phyloP scores from a whole-genome alignment of 2,113 vertebrate species.

The Ochotona curzoniae region DNA sequence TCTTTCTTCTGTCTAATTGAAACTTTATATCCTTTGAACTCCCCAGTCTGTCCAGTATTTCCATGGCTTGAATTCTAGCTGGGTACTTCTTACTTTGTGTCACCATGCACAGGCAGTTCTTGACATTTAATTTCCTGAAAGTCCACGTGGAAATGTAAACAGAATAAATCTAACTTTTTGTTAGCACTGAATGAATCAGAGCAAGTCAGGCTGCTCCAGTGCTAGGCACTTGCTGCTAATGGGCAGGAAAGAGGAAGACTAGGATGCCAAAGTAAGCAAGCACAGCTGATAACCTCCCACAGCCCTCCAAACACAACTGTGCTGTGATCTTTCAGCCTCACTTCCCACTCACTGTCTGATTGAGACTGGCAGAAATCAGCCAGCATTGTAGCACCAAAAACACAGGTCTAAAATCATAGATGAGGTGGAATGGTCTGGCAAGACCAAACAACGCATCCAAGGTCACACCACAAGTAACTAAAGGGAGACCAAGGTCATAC shows the following conservation, averaged over 20 bases:
- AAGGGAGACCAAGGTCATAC: too few relatives aligned
- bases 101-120: too few relatives aligned
- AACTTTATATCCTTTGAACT: background rate
- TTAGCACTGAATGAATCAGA: fast-evolving
- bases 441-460: background rate
- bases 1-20: background rate
- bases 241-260: background rate
- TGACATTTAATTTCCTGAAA: too few relatives aligned
- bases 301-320: background rate
- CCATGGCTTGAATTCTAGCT: too few relatives aligned
- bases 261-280: background rate
- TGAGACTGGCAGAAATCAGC: background rate
- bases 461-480: background rate
- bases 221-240: fast-evolving
- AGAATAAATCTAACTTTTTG: background rate
- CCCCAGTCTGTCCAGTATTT: background rate
- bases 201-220: fast-evolving
- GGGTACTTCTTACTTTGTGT: background rate
- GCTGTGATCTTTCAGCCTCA: background rate
- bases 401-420: background rate
- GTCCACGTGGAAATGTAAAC: background rate
- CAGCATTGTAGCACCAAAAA: background rate
- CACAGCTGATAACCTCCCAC: background rate
- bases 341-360: background rate
- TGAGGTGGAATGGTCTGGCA: background rate